These are phyloP conservation scores for Phyllostomus discolor DNA, from an alignment of 2,113 vertebrate genomes.

Conservation along the genomic window DNA sequence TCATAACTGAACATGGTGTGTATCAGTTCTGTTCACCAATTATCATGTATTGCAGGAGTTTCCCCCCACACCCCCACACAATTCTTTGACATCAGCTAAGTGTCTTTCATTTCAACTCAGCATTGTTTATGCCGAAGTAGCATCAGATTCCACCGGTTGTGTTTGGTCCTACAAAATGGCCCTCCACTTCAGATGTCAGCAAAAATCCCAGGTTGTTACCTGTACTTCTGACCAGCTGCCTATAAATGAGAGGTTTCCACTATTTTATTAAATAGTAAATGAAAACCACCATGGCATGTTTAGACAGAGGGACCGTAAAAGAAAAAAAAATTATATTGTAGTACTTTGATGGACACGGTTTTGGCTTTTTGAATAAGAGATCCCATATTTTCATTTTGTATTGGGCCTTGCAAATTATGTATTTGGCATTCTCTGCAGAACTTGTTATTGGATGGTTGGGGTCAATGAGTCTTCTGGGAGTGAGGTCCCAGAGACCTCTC, in stretches of 20 bases:
- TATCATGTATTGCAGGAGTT: background rate
- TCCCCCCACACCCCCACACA: background rate
- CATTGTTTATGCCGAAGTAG: background rate
- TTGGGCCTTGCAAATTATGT: background rate
- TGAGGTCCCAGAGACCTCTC: background rate
- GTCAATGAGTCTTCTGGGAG: background rate
- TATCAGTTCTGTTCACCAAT: background rate
- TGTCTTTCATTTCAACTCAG: background rate
- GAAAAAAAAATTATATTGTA: background rate
- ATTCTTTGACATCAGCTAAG: background rate
- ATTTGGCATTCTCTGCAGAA: background rate
- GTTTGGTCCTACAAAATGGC: background rate
- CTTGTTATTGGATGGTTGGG: background rate
- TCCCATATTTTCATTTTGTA: background rate
- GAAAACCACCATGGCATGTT: background rate
- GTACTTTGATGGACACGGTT: background rate
- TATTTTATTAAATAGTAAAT: background rate
- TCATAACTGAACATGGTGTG: background rate
- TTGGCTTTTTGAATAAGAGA: background rate
- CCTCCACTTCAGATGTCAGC: background rate
- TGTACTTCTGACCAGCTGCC: background rate
- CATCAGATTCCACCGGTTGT: background rate
- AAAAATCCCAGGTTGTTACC: background rate
- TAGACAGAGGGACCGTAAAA: background rate
- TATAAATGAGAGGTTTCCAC: background rate